Conservation (phyloP, 2,113 vertebrate species). For the Leucosticte australis region DNA sequence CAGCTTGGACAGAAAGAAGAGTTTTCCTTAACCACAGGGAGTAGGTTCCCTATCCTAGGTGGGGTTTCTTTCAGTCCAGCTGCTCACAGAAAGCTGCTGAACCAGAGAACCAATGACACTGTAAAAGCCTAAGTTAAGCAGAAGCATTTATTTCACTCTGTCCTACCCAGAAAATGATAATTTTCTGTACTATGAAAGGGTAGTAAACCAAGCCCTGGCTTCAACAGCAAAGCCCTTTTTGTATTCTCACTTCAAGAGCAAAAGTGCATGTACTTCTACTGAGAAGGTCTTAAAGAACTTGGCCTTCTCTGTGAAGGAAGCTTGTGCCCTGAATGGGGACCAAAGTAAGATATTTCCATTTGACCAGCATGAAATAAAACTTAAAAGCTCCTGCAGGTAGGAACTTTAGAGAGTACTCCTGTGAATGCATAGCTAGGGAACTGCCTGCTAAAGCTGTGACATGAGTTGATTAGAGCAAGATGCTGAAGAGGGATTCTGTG, state of each 20-base stretch:
- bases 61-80: not conserved
- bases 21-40: not conserved
- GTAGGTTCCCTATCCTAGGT: not conserved
- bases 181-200: not conserved
- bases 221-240: not conserved
- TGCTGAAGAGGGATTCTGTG: not conserved
- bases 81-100: not conserved
- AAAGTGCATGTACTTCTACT: not conserved
- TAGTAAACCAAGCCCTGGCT: not conserved
- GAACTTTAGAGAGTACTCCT: not conserved
- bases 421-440: not conserved
- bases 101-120: not conserved
- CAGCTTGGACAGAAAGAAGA: not conserved
- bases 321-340: not conserved
- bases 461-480: not conserved
- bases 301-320: not conserved
- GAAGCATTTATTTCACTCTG: not conserved
- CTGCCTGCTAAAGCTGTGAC: not conserved
- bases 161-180: not conserved
- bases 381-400: not conserved
- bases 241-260: not conserved
- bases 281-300: not conserved
- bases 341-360: not conserved
- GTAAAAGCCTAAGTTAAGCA: not conserved
- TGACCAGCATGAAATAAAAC: not conserved